Evolutionary conservation across 1,140 invertebrate genomes (phyloP).

Genomic region (Hesperophylax magnus): DNA sequence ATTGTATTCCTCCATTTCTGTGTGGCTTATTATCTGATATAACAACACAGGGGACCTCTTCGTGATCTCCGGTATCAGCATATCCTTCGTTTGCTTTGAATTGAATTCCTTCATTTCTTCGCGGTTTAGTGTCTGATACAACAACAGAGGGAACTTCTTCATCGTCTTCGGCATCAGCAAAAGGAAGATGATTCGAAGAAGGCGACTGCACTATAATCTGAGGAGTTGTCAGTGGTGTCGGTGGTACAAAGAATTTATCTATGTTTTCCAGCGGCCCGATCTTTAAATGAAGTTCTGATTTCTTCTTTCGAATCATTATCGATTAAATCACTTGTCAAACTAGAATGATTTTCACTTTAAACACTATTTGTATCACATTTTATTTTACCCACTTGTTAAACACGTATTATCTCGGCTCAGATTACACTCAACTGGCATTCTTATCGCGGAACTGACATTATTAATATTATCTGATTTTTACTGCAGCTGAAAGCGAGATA

Average conservation of each 20-base stretch:
- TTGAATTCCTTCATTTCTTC: not conserved
- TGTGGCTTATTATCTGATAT: too few relatives aligned
- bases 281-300: constrained; percentile 43
- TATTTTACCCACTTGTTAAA: not conserved
- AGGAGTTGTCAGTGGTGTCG: constrained; percentile 17
- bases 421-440: not conserved
- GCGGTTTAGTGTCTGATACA: too few relatives aligned
- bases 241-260: not conserved
- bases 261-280: constrained; percentile 35
- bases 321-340: not conserved
- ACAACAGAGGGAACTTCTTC: not conserved
- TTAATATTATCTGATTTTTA: not conserved
- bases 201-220: constrained; percentile 50
- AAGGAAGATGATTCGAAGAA: constrained; percentile 46
- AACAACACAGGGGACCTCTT: not conserved
- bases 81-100: not conserved
- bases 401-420: not conserved
- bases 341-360: not conserved
- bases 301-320: constrained; percentile 45
- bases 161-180: constrained; percentile 38
- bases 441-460: constrained; percentile 6
- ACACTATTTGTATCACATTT: not conserved
- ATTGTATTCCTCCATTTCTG: not conserved
- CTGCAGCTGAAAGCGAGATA: not conserved
- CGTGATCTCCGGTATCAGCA: too few relatives aligned